phyloP scores from a whole-genome alignment of 2,113 vertebrate species.

The Zapus hudsonius region DNA sequence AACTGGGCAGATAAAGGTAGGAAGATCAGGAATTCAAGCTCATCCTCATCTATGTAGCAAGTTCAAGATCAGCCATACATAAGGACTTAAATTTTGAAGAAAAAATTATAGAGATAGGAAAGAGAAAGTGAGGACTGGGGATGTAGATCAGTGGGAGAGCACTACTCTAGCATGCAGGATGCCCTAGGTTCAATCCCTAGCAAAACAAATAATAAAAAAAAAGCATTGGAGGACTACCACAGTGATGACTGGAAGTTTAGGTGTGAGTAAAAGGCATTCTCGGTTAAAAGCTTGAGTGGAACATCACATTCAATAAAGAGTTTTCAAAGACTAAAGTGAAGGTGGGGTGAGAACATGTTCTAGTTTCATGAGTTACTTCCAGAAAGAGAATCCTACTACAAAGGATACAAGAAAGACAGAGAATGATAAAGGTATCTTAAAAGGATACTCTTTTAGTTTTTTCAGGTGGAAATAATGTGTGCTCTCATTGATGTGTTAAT shows the following conservation, averaged over 20 bases:
- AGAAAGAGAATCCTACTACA: background rate
- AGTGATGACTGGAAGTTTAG: background rate
- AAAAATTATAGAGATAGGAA: too few species aligned
- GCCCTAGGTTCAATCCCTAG: background rate
- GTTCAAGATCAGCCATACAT: too few species aligned
- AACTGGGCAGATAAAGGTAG: too few species aligned
- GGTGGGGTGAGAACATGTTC: background rate
- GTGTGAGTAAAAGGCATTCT: background rate
- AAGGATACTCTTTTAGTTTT: conserved; percentile 49
- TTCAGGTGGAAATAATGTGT: conserved; percentile 5
- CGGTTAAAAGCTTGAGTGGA: background rate
- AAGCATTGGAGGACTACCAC: background rate
- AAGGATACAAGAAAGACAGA: conserved; percentile 27
- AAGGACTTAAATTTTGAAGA: too few species aligned
- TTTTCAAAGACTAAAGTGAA: conserved; percentile 45
- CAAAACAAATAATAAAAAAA: background rate
- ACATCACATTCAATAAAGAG: background rate
- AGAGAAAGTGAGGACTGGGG: background rate
- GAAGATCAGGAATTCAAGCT: too few species aligned
- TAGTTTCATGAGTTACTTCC: conserved; percentile 44
- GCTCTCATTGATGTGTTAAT: background rate
- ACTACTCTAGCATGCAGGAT: background rate
- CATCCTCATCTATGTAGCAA: too few species aligned
- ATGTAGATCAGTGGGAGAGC: background rate
- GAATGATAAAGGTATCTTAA: conserved; percentile 49